Base-by-base conservation (phyloP, 2,113 vertebrate genomes). In the Pluvianellus socialis region DNA sequence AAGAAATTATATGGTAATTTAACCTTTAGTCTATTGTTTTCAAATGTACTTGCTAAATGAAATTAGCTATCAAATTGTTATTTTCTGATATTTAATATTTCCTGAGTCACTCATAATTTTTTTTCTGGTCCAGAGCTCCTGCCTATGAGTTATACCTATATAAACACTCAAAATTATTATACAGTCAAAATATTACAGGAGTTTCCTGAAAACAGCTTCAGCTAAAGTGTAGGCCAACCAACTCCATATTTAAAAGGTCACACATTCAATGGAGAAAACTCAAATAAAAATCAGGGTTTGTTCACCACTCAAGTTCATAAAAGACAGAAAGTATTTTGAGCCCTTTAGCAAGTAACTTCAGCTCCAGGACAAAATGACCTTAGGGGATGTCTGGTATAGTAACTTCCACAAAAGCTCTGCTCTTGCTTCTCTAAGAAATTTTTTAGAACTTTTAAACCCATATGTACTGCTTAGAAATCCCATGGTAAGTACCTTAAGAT, bases 101-200 rank as follows among this genome's bases (percentile, higher is more conserved):
- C 6, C 16, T 63, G 55, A 55, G 55, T 79, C 40, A 80, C 17
- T 66, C 38, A 28, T 20, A 3, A 33, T 27, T 66, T 90, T 79
- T 84, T 89, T 85, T 75, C 28, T 86, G 8, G 14, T 83, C 23
- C 38, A 71, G 55, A 74, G 45, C 22, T 94, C n/a, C 40, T 77
- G 18, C 16, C 4, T 62, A 27, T 61, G n/a, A 88, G 19, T 86
- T 83, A 65, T 77, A 76, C 27, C 27, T 92, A 33, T 77, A 80
- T 56, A 93, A 95, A 94, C n/a, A 86, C 10, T 62, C 42, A 76
- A 32, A 86, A 80, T 83, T 92, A 83, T 92, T 95, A 66, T 23
- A 38, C 50, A 80, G 30, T 67, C 47, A 84, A 73, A 96, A 55
- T 47, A 80, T 83, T 73, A 44, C 16, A 67, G 16, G 45, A 52